Evolutionary conservation across 2,797 vertebrate genomes (phyloP).

Genomic region (Rhinogobio ventralis): DNA sequence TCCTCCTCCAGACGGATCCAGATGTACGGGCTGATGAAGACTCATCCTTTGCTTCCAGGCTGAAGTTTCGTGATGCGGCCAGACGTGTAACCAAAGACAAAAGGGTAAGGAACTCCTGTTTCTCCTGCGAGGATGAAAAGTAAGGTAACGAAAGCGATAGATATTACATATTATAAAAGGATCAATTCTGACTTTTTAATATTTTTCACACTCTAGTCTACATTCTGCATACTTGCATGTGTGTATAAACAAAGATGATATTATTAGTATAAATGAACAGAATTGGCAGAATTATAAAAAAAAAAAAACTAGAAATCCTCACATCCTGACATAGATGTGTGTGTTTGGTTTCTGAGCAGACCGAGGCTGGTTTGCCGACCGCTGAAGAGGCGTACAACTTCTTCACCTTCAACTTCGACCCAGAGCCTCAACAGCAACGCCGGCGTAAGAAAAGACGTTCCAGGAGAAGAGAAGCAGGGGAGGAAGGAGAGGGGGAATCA

Average conservation of each 20-base stretch:
- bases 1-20: conserved; percentile 64
- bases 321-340: not conserved
- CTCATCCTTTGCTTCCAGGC: conserved; percentile 72
- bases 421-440: conserved; percentile 74
- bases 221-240: not conserved
- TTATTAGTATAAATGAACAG: not conserved
- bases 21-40: conserved; percentile 62
- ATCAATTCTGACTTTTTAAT: not conserved
- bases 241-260: not conserved
- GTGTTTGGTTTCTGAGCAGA: conserved; percentile 64
- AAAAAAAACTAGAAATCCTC: not conserved
- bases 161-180: not conserved
- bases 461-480: conserved; percentile 61
- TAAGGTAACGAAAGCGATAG: not conserved
- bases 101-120: conserved; percentile 67
- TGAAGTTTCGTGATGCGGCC: conserved; percentile 78
- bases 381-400: conserved; percentile 91
- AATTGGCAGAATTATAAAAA: not conserved
- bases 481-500: conserved; percentile 68
- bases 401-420: conserved; percentile 92
- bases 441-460: conserved; percentile 60
- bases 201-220: not conserved
- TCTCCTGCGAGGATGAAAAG: not conserved
- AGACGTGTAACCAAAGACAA: conserved; percentile 74
- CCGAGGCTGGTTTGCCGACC: conserved; percentile 79